These are phyloP conservation scores for Synergus itoensis DNA, from an alignment of 2,888 invertebrate genomes.

Conservation along the genomic window DNA sequence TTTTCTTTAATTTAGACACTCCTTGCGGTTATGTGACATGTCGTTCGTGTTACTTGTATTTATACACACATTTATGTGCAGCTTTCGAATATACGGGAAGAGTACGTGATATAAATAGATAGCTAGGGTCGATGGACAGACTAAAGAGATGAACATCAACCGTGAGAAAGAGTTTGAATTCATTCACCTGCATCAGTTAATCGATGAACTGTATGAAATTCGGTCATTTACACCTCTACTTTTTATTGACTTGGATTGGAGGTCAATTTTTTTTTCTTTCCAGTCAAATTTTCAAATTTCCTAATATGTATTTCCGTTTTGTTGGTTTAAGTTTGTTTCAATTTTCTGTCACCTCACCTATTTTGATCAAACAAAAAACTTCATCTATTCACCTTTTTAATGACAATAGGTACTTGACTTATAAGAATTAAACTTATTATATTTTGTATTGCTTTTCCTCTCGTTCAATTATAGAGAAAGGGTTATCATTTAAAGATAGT, in stretches of 20 bases:
- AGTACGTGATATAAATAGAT: conserved; percentile 71
- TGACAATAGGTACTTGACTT: no score
- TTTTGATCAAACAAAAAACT: no score
- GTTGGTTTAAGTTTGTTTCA: no score
- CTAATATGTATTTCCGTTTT: no score
- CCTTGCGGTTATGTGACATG: neutral
- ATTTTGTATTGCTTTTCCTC: no score
- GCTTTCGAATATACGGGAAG: conserved; percentile 27
- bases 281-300: no score
- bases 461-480: neutral
- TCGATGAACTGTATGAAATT: neutral
- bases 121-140: conserved; percentile 75
- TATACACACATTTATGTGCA: conserved; percentile 17
- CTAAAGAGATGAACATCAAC: conserved; percentile 65
- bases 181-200: conserved; percentile 60
- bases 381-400: no score
- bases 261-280: no score
- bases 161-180: conserved; percentile 61
- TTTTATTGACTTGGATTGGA: no score
- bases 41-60: conserved; percentile 7
- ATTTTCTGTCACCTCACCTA: no score
- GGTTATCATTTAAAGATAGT: no score
- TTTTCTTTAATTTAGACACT: neutral
- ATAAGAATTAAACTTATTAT: no score
- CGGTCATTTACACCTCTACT: neutral